Percentiles rank a stretch among this genome's conserved stretches.
These are phyloP conservation scores for Odocoileus virginianus DNA, from an alignment of 2,113 vertebrate genomes.

Conservation along the genomic window DNA sequence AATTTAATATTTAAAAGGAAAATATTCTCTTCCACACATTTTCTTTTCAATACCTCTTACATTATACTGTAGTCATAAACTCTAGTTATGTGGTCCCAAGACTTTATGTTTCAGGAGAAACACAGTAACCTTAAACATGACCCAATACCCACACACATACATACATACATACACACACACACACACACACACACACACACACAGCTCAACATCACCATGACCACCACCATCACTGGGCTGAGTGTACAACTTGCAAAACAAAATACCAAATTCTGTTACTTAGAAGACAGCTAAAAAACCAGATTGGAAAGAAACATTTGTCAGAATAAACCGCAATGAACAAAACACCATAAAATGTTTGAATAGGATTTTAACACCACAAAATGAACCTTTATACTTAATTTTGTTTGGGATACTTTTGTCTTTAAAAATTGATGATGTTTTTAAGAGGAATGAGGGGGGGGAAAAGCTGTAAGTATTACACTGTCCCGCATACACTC, in stretches of 20 bases:
- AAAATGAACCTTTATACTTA: background rate
- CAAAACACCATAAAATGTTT: background rate
- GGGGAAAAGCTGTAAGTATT: background rate
- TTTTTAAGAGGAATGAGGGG: background rate
- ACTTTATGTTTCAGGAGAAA: background rate
- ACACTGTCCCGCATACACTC: background rate
- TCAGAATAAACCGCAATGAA: background rate
- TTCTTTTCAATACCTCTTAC: background rate
- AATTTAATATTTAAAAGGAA: background rate
- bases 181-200: background rate
- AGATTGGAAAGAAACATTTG: background rate
- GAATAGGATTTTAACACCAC: background rate
- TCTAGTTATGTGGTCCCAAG: background rate
- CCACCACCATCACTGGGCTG: background rate
- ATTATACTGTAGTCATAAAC: background rate
- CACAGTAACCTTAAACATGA: background rate
- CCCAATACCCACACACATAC: background rate
- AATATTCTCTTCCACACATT: background rate
- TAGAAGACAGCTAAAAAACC: background rate
- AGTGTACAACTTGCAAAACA: background rate
- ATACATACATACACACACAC: background rate
- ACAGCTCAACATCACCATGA: background rate
- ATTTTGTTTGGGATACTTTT: background rate
- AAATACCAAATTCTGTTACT: background rate
- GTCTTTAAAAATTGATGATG: background rate